A percentile compares a stretch with the other conserved stretches of the same genome.
Evolutionary conservation across 1,140 invertebrate species (phyloP).

Genomic region (Drosophila sulfurigaster): DNA sequence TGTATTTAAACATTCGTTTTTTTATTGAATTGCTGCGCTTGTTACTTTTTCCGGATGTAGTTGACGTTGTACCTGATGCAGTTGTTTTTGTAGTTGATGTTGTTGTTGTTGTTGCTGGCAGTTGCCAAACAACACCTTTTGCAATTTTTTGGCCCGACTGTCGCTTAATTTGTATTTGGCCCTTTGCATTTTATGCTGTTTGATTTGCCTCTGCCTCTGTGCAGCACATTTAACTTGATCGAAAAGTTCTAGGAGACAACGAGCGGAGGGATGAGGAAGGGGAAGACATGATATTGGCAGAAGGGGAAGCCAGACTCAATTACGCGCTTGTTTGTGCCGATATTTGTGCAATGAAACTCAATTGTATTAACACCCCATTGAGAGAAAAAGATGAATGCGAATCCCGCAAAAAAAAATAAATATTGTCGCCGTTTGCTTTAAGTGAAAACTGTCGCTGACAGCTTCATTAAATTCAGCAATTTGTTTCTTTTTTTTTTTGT

Average conservation of each 20-base stretch:
- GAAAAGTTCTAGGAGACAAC: background rate
- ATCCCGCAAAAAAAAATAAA: background rate
- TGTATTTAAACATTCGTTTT: constrained; percentile 12
- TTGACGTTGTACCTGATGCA: constrained; percentile 4
- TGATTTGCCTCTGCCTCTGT: constrained; percentile 21
- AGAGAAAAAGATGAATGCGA: background rate
- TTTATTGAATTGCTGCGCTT: background rate
- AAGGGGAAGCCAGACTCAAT: constrained; percentile 60
- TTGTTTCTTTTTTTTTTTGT: constrained; percentile 1
- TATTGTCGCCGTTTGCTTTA: constrained; percentile 2
- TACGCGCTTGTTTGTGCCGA: constrained; percentile 66
- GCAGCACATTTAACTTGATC: constrained; percentile 12
- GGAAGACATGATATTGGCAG: background rate
- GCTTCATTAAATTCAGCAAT: constrained; percentile 32
- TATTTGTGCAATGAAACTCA: constrained; percentile 72
- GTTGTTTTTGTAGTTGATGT: background rate
- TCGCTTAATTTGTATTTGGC: constrained; percentile 68
- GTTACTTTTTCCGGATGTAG: constrained; percentile 7
- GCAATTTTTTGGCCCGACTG: constrained; percentile 47
- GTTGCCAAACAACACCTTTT: constrained; percentile 63
- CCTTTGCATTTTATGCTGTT: constrained; percentile 63
- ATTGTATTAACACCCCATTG: constrained; percentile 52
- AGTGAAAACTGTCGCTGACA: constrained; percentile 40
- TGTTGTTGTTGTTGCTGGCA: constrained; percentile 6
- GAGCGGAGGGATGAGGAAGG: background rate